These are phyloP conservation scores for Tachina fera DNA, from an alignment of 2,888 invertebrate genomes.

Conservation along the genomic window DNA sequence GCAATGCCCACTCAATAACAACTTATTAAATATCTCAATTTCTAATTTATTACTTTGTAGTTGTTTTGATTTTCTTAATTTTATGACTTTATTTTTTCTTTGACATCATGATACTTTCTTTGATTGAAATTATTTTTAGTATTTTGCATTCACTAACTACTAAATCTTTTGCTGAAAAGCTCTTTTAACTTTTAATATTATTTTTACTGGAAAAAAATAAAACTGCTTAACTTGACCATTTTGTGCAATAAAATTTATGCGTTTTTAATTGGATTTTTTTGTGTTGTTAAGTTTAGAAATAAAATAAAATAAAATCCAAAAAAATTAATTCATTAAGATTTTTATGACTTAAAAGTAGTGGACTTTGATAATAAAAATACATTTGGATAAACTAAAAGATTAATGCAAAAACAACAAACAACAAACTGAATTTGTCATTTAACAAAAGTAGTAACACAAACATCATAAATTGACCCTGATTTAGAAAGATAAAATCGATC, in stretches of 20 bases:
- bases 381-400: slow-evolving; percentile 40
- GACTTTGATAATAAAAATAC: slow-evolving; percentile 50
- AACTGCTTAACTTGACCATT: slow-evolving; percentile 53
- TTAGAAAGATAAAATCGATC: slow-evolving; percentile 56
- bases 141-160: slow-evolving; percentile 32
- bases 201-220: slow-evolving; percentile 20
- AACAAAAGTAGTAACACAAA: neutral
- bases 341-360: slow-evolving; percentile 58
- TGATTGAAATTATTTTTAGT: slow-evolving; percentile 55
- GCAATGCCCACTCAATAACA: neutral
- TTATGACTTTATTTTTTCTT: slow-evolving; percentile 46
- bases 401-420: slow-evolving; percentile 20
- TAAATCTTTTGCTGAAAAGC: slow-evolving; percentile 3
- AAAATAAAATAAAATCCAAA: neutral
- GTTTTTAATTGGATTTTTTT: slow-evolving; percentile 65
- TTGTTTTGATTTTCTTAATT: slow-evolving; percentile 26
- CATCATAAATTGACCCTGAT: slow-evolving; percentile 54
- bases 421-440: slow-evolving; percentile 8
- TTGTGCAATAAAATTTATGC: slow-evolving; percentile 56
- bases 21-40: neutral
- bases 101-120: slow-evolving; percentile 15
- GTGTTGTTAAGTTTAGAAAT: slow-evolving; percentile 2
- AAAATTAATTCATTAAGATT: slow-evolving; percentile 65
- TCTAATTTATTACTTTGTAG: slow-evolving; percentile 8
- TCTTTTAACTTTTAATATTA: slow-evolving; percentile 32